Base-by-base conservation (phyloP, 2,113 vertebrate species). In the Chroicocephalus ridibundus region DNA sequence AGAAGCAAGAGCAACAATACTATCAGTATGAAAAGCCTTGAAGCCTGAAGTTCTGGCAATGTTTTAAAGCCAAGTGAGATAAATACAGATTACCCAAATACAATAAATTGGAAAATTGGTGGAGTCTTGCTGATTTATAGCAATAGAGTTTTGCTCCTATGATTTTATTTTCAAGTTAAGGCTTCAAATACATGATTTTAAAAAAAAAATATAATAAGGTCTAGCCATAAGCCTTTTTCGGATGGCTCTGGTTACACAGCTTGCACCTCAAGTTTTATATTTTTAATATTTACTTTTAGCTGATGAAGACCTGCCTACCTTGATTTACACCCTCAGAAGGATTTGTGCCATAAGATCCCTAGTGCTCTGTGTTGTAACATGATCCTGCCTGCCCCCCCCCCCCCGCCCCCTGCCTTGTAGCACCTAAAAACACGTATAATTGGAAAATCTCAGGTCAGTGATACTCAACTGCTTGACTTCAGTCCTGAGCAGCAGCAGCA, bases 101-200 rank as follows among this genome's bases (percentile, higher is more conserved):
- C 8, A 55, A 36, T 78, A 85, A 85, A 91, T 47, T 79, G 64
- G 54, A 82, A 93, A 90, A 82, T 62, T 18, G 6, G 47, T 47
- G 47, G 46, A 71, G 60, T 38, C 55, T 68, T 78, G n/a, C 20
- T 94, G 80, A 86, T 86, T 93, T 88, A 77, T 14, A 92, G 64
- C 58, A 81, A 68, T 26, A 75, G n/a, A 62, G 8, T 78, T 92
- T 90, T 92, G 22, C 32, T 51, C 26, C n/a, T 72, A 29, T 26
- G 5, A 75, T 80, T 69, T 87, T 88, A 90, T 90, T 94, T 96
- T 83, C 40, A 77, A 79, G 27, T 69, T 78, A 91, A 93, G 34
- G 76, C 25, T 96, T 91, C 29, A 75, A 78, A 66, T 74, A 78
- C 13, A 54, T 75, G 11, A 7, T 4, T 42, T 74, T 3, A 8